Evolutionary conservation across 2,797 vertebrate species (phyloP).

Genomic region (Balearica regulorum): DNA sequence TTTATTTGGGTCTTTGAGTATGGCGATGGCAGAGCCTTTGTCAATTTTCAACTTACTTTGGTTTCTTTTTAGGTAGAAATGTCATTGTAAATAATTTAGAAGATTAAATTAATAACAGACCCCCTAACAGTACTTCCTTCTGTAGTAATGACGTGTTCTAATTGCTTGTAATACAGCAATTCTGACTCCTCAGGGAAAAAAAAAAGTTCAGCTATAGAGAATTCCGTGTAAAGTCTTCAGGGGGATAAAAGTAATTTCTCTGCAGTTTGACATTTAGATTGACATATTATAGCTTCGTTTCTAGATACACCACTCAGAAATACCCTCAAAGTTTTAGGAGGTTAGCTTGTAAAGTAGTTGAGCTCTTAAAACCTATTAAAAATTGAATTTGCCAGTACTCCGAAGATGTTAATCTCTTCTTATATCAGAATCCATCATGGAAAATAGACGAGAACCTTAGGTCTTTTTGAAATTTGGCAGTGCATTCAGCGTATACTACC

Average conservation of each 20-base stretch:
- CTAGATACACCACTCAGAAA: neutral
- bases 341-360: neutral
- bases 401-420: neutral
- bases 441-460: neutral
- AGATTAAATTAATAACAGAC: neutral
- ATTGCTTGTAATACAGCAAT: neutral
- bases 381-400: neutral
- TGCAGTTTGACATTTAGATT: neutral
- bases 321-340: neutral
- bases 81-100: neutral
- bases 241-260: neutral
- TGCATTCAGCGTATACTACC: neutral
- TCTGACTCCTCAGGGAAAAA: neutral
- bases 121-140: neutral
- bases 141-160: neutral
- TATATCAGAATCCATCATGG: neutral
- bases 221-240: neutral
- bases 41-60: neutral
- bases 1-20: neutral
- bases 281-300: neutral
- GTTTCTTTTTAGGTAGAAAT: neutral
- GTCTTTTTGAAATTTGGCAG: neutral
- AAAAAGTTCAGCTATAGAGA: neutral
- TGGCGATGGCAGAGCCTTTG: neutral
- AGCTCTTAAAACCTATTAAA: constrained; percentile 4